A percentile compares a stretch with the other conserved stretches of the same genome.
Conservation (phyloP, 30 jellyfish, hydroid and myxozoan species). For the Nemopilema nomurai region DNA sequence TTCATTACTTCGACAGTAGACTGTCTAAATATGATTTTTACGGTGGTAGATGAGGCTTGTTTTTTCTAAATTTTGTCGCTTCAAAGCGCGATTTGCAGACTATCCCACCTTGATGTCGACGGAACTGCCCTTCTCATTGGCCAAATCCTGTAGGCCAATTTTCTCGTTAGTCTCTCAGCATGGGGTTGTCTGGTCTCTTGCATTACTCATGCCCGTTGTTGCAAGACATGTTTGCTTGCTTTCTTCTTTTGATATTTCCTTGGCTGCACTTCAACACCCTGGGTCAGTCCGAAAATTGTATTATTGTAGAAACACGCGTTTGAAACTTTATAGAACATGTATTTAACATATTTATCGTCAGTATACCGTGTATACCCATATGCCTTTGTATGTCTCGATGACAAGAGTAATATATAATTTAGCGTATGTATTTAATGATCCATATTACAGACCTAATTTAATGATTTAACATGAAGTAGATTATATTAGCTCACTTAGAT, state of each 20-base stretch:
- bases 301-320: neutral
- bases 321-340: conserved; percentile 2
- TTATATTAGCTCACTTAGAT: no score
- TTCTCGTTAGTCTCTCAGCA: conserved; percentile 9
- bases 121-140: neutral
- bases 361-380: conserved; percentile 50
- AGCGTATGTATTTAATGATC: conserved; percentile 14
- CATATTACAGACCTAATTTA: neutral
- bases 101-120: neutral
- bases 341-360: conserved; percentile 38
- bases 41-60: neutral
- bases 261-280: neutral
- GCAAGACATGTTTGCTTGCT: no score
- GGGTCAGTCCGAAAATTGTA: neutral
- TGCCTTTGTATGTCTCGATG: conserved; percentile 41
- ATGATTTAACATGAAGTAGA: neutral
- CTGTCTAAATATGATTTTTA: no score
- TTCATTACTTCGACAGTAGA: no score
- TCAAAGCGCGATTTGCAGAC: neutral
- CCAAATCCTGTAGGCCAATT: conserved; percentile 10
- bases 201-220: neutral
- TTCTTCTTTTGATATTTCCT: no score
- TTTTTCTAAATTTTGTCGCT: neutral
- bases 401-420: conserved; percentile 42
- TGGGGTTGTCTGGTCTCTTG: neutral